Conservation (phyloP, 2,113 vertebrate genomes). For the Gadus chalcogrammus region DNA sequence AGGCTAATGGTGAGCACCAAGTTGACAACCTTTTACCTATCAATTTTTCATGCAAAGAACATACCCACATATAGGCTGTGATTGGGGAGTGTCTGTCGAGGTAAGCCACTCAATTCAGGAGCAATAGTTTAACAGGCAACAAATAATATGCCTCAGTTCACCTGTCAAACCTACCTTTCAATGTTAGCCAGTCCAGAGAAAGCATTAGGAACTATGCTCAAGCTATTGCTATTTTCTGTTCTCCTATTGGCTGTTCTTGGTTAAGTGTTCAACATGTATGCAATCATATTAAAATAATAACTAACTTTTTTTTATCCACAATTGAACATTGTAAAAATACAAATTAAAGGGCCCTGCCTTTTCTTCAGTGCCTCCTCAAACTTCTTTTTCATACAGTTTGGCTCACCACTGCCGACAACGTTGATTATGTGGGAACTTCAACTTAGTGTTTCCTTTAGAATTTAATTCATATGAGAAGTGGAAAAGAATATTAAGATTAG, state of each 20-base stretch:
- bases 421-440: slow-evolving; percentile 27
- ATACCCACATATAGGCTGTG: not conserved
- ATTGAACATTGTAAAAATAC: too few relatives aligned
- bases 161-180: not conserved
- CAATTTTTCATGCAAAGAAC: slow-evolving; percentile 13
- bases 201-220: slow-evolving; percentile 7
- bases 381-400: slow-evolving; percentile 26
- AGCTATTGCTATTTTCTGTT: not conserved
- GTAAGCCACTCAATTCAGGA: slow-evolving; percentile 1
- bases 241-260: slow-evolving; percentile 10
- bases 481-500: slow-evolving; percentile 47
- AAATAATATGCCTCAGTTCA: slow-evolving; percentile 14
- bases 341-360: not conserved
- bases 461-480: slow-evolving; percentile 20
- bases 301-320: too few relatives aligned
- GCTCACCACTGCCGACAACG: slow-evolving; percentile 38
- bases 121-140: slow-evolving; percentile 4
- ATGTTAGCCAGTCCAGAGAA: slow-evolving; percentile 1
- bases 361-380: slow-evolving; percentile 3
- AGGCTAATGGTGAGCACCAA: slow-evolving; percentile 10
- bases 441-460: slow-evolving; percentile 16
- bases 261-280: too few relatives aligned
- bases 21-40: slow-evolving; percentile 7
- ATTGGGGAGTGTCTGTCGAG: slow-evolving; percentile 1
- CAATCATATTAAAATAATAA: too few relatives aligned